Conservation (phyloP, 1,140 invertebrate species). For the Scylla paramamosain region DNA sequence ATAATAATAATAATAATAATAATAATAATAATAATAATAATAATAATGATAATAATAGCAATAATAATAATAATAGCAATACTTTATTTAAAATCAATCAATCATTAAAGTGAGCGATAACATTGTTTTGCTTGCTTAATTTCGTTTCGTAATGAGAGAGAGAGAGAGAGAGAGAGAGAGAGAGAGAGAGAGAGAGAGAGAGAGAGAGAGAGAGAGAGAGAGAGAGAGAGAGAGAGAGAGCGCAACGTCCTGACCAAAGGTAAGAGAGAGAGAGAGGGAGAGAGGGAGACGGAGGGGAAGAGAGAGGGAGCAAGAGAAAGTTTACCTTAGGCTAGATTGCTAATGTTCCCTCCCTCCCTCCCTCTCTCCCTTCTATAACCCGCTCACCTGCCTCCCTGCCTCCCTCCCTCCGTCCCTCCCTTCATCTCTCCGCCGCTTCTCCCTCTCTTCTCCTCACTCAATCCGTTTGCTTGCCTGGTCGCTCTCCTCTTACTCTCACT, state of each 20-base stretch:
- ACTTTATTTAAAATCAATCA: too few species aligned
- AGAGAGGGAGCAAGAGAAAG: background rate
- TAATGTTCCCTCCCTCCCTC: constrained; percentile 10
- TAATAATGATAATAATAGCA: too few species aligned
- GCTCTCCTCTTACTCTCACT: background rate
- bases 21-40: too few species aligned
- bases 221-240: background rate
- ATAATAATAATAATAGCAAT: too few species aligned
- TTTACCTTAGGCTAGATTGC: background rate
- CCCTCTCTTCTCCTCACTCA: too few species aligned
- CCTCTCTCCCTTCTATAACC: constrained; percentile 32
- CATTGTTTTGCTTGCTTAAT: too few species aligned
- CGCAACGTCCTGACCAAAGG: background rate
- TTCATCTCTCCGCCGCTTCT: too few species aligned
- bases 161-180: background rate
- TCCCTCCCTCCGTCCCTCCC: background rate
- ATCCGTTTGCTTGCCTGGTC: too few species aligned
- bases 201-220: background rate
- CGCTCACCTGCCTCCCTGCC: background rate
- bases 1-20: too few species aligned
- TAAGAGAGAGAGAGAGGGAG: background rate
- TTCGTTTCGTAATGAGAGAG: background rate
- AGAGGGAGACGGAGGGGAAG: background rate
- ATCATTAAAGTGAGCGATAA: too few species aligned
- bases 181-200: background rate